A percentile compares a stretch with the other conserved stretches of the same genome.
Evolutionary conservation across 2,113 vertebrate genomes (phyloP).

Genomic region (Phoxinus phoxinus): DNA sequence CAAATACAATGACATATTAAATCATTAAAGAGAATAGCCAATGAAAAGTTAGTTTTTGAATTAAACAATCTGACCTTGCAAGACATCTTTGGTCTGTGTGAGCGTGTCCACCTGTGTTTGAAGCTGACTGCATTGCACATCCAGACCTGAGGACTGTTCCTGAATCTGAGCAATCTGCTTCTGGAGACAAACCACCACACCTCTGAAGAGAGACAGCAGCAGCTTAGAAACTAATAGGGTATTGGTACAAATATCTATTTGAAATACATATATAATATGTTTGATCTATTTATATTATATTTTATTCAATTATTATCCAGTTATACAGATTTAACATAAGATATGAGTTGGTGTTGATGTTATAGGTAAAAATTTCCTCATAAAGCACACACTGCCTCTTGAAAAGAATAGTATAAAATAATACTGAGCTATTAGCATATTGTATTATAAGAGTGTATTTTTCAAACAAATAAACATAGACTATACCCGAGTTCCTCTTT

Average conservation of each 20-base stretch:
- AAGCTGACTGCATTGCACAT: conserved; percentile 77
- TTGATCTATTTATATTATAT: neutral
- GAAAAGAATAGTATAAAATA: neutral
- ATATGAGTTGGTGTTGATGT: neutral
- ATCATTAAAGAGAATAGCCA: neutral
- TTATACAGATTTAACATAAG: neutral
- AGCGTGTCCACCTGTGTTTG: conserved; percentile 77
- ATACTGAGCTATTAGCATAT: neutral
- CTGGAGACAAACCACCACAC: conserved; percentile 74
- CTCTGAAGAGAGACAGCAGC: conserved; percentile 66
- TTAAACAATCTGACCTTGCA: conserved; percentile 76
- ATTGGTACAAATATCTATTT: neutral
- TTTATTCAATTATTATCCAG: neutral
- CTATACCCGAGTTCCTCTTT: conserved; percentile 79
- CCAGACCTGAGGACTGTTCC: conserved; percentile 72
- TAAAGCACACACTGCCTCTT: neutral
- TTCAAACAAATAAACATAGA: conserved; percentile 2
- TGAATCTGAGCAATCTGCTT: conserved; percentile 78
- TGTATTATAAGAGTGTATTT: neutral
- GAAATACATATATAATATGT: neutral
- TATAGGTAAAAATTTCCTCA: neutral
- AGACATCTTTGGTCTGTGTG: conserved; percentile 78
- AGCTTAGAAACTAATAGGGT: neutral
- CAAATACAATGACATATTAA: neutral
- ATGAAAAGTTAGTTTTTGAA: neutral